Percentiles rank a stretch among this genome's conserved stretches.
Evolutionary conservation across 35 echinoderm and acorn worm species (phyloP).

Genomic region (Lytechinus pictus): DNA sequence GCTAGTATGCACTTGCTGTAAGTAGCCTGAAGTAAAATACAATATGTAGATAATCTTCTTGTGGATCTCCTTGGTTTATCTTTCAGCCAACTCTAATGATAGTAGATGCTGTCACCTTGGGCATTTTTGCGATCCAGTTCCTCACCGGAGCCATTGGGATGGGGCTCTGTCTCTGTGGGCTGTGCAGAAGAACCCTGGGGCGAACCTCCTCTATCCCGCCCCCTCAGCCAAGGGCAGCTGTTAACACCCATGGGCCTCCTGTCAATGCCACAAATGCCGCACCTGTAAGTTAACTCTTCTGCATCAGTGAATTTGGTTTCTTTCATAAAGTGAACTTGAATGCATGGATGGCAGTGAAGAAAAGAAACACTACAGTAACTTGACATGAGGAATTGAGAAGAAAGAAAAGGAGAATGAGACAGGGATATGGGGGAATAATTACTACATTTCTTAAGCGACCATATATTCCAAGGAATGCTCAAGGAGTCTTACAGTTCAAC

Average conservation of each 20-base stretch:
- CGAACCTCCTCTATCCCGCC: not conserved
- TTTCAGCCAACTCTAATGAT: conserved; percentile 19
- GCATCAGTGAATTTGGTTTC: not conserved
- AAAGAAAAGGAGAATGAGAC: not conserved
- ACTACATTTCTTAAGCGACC: no score
- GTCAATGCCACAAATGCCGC: not conserved
- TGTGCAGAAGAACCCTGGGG: not conserved
- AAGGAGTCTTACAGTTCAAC: no score
- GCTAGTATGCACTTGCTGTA: no score
- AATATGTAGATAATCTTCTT: not conserved
- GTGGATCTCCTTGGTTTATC: not conserved
- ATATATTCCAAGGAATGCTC: no score
- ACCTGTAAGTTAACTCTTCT: not conserved
- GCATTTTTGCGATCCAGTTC: conserved; percentile 17
- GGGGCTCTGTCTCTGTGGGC: not conserved
- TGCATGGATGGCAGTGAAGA: not conserved
- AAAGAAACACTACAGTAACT: not conserved
- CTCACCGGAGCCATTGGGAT: conserved; percentile 15
- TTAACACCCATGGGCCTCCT: not conserved
- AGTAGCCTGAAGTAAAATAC: no score
- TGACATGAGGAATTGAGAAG: not conserved
- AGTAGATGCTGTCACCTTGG: conserved; percentile 15
- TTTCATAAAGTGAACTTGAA: not conserved
- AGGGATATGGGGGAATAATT: no score
- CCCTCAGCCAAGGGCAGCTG: not conserved